A percentile compares a stretch with the other conserved stretches of the same genome.
Conservation (phyloP, 2,888 invertebrate species). For the Cancer borealis region DNA sequence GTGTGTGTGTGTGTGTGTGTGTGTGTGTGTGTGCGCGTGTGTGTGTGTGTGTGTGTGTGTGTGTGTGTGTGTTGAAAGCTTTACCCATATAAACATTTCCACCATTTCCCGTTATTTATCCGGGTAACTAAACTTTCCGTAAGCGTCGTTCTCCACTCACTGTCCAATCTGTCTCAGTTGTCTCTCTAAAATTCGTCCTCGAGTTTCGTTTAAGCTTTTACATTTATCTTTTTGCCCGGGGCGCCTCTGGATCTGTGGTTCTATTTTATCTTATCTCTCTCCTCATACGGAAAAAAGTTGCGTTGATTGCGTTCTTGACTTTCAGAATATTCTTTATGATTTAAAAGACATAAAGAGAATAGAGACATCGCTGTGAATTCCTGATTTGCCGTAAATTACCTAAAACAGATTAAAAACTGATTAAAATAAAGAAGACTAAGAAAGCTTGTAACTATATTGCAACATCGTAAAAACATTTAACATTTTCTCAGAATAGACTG, state of each 20-base stretch:
- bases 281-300: not conserved
- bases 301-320: too few relatives aligned
- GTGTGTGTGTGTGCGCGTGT: not conserved
- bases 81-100: not conserved
- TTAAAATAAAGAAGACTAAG: too few relatives aligned
- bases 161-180: not conserved
- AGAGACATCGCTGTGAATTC: too few relatives aligned
- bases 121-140: not conserved
- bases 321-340: too few relatives aligned
- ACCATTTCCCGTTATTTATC: not conserved
- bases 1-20: not conserved
- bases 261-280: not conserved
- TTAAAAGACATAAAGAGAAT: too few relatives aligned
- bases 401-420: too few relatives aligned
- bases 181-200: not conserved
- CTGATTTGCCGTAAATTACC: too few relatives aligned
- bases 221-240: not conserved
- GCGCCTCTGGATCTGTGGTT: not conserved
- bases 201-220: not conserved
- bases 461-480: too few relatives aligned
- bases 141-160: not conserved
- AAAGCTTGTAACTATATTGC: too few relatives aligned
- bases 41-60: conserved; percentile 23
- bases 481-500: too few relatives aligned
- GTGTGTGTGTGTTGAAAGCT: not conserved